Evolutionary conservation across 2,113 vertebrate genomes (phyloP), one percentile per base, ranked within the genome.

Genomic region (Lepus europaeus): DNA sequence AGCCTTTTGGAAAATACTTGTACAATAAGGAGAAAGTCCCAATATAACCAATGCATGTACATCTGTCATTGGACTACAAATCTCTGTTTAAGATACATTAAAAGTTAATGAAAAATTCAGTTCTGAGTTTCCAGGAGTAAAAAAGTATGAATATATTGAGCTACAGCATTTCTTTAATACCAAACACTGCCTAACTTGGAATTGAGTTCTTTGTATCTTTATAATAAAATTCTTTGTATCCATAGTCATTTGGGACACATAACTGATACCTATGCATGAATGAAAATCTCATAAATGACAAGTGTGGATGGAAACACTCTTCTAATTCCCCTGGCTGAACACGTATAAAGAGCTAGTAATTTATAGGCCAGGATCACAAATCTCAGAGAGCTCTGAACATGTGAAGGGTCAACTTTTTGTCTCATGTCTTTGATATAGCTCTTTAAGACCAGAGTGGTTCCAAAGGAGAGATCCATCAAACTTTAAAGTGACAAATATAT

Each of bases 41-140:
- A 77, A 61, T 45, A n/a, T 49, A 86, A 82, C 8, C 27, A 72
- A 73, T 84, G 20, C 19, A 29, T 3, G 14, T 22, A 36, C 31
- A 72, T 91, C 33, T 91, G 6, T 53, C 72, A 56, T 76, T 89
- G 29, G 56, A 72, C 87, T 91, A 31, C 70, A 91, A 88, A 59
- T 90, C 53, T 94, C 13, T 59, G 80, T 96, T 96, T 76, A 76
- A 77, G 23, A 78, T 56, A n/a, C 45, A 74, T 91, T 86, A 89
- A 84, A 95, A 91, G 87, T 31, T 87, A 96, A 94, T 87, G 22
- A 95, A 90, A 68, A 89, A 77, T 82, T 86, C 25, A 68, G n/a
- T 66, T 94, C 73, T 92, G 23, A 59, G 27, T 72, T 93, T 88
- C 92, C 13, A 88, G 27, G 80, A 95, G 53, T 90, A 69, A 59